Base-by-base conservation (phyloP, 2,113 vertebrate genomes). In the Rutilus rutilus region DNA sequence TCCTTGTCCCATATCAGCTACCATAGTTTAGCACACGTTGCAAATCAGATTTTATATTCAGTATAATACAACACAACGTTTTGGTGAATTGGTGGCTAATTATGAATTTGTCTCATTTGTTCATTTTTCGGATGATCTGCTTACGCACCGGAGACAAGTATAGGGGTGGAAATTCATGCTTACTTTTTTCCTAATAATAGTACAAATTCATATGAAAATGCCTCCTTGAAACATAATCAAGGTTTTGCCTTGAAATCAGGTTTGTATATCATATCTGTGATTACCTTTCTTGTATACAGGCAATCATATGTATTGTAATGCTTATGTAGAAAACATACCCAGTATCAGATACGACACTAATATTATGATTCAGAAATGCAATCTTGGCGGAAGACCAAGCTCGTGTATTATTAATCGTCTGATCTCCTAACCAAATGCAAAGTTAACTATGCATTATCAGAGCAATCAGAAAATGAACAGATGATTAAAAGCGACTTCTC, bases 381-480 rank as follows among this genome's bases (percentile, higher is more conserved):
- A 57, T 83, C 7, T 85, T 75, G 62, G 25, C 30, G 4, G 27
- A 60, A 50, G 65, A 25, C 11, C 11, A 8, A 42, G 39, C 17
- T 17, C 25, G 14, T 5, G 60, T 6, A 27, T 87, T 71, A 81
- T 84, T 42, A 85, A 85, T 12, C 23, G n/a, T 75, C 57, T 64
- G 54, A 65, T 65, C 62, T 83, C 11, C 8, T 15, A 83, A 83
- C 11, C 81, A 47, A 73, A 83, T 86, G 52, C 52, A 82, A 76
- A 82, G 71, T 54, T 76, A 86, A 86, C 23, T 42, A 50, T 52
- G 50, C 52, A 80, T 84, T 64, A 85, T 76, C 57, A 45, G 69
- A 39, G 9, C 83, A 65, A 85, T 76, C 82, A 84, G 30, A 84
- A 47, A 82, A 80, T 59, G 33, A 85, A 77, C 64, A 82, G 74